Base-by-base conservation (phyloP, 2,113 vertebrate species). In the Xiphias gladius region DNA sequence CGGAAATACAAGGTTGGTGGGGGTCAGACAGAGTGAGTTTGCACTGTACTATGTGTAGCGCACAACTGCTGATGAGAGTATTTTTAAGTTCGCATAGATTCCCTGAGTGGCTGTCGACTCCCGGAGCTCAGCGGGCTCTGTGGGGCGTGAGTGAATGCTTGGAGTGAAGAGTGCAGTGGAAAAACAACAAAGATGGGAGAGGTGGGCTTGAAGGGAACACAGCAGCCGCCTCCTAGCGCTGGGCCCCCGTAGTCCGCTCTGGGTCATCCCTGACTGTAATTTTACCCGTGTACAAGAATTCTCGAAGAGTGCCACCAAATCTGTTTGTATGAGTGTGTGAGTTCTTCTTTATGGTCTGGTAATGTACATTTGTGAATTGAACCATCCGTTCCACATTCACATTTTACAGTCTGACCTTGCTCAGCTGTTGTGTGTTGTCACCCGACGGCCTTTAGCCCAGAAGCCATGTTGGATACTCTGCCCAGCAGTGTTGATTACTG, bases 391-490 rank as follows among this genome's bases (percentile, higher is more conserved):
- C 66, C 61, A 41, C 73, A 41, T 32, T 65, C 39, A 59, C 35
- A 54, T 73, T 80, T 80, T 77, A 79, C 73, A 66, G 80, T 61
- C 73, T 91, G 92, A 92, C 93, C 85, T 83, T 71, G 80, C 76
- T 89, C 94, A 95, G 92, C 94, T 95, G 94, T 92, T 86, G 84
- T 63, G 55, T 82, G 92, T 81, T 87, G 86, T 94, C 93, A 90
- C 50, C 67, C 16, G 57, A 57, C 48, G 7, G n/a, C 71, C 64
- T 64, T 79, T 55, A 74, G 61, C 52, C 79, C 72, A 54, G 32
- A 71, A 88, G 59, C 65, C 73, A 61, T 9, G n/a, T 26, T 30
- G 37, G 80, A 73, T 43, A 26, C 68, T 69, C 79, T 30, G 32
- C 63, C 62, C 41, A n/a, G 58, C 70, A 41, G 86, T 70, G 84